A percentile compares a stretch with the other conserved stretches of the same genome.
Evolutionary conservation across 2,113 vertebrate species (phyloP).

Genomic region (Festucalex cinctus): DNA sequence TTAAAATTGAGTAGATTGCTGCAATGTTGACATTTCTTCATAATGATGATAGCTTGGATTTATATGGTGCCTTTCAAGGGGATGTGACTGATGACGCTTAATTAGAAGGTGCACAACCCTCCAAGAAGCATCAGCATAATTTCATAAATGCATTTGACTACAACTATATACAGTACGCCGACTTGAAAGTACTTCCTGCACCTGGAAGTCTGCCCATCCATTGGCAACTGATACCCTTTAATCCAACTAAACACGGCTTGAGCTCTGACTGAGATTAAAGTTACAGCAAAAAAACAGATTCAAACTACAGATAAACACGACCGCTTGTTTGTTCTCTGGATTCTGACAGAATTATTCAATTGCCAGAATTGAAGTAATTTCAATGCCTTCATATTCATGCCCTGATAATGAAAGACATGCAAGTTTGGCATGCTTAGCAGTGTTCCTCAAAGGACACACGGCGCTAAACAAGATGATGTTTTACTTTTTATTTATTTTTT

Average conservation of each 20-base stretch:
- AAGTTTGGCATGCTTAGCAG: not conserved
- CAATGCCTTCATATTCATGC: not conserved
- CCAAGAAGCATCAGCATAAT: not conserved
- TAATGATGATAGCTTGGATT: not conserved
- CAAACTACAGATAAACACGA: not conserved
- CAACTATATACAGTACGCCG: not conserved
- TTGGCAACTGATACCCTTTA: not conserved
- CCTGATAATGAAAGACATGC: not conserved
- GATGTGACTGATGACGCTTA: not conserved
- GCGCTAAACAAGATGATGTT: not conserved
- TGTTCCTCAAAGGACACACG: not conserved
- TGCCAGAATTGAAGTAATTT: not conserved
- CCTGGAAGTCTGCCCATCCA: not conserved
- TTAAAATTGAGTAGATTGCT: no score
- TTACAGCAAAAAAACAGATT: not conserved
- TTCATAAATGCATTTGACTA: not conserved
- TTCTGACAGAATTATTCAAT: not conserved
- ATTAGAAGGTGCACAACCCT: not conserved
- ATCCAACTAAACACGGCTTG: not conserved
- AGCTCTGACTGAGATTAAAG: conserved; percentile 4
- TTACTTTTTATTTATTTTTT: not conserved
- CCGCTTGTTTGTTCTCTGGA: not conserved
- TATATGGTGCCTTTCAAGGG: not conserved
- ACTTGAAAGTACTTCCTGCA: not conserved
- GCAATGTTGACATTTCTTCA: no score